phyloP scores from a whole-genome alignment of 2,113 vertebrate genomes.

The Spermophilus dauricus region DNA sequence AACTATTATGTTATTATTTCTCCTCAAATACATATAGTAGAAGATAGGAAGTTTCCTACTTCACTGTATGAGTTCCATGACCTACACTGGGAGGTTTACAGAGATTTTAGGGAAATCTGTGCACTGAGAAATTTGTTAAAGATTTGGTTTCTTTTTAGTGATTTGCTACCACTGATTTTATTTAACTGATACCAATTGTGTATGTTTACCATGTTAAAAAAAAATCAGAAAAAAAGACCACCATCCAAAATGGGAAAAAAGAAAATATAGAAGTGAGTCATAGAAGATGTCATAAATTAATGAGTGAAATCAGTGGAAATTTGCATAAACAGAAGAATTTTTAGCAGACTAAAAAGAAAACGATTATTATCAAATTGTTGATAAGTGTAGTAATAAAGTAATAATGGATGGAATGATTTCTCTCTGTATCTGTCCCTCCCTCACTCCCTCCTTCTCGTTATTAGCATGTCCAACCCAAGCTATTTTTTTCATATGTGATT shows the following conservation, averaged over 20 bases:
- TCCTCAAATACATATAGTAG: background rate
- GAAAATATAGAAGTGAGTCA: background rate
- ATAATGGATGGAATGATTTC: background rate
- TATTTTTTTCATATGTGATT: conserved; percentile 39
- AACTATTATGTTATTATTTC: background rate
- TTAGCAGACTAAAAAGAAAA: conserved; percentile 15
- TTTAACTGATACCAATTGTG: background rate
- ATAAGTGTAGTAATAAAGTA: background rate
- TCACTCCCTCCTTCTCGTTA: background rate
- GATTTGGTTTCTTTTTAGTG: background rate
- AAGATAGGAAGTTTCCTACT: background rate
- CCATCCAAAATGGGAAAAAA: background rate
- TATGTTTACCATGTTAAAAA: background rate
- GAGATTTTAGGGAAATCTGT: background rate
- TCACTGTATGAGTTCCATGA: background rate
- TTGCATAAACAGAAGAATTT: conserved; percentile 13
- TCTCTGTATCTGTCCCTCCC: background rate
- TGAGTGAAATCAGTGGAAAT: conserved; percentile 12
- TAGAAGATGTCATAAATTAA: background rate
- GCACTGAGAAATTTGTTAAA: background rate
- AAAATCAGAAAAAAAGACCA: background rate
- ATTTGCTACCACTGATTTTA: background rate
- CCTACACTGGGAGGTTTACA: background rate
- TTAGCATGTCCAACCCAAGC: background rate
- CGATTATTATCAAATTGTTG: background rate